Evolutionary conservation across 2,888 invertebrate genomes (phyloP).

Genomic region (Sicus ferrugineus): DNA sequence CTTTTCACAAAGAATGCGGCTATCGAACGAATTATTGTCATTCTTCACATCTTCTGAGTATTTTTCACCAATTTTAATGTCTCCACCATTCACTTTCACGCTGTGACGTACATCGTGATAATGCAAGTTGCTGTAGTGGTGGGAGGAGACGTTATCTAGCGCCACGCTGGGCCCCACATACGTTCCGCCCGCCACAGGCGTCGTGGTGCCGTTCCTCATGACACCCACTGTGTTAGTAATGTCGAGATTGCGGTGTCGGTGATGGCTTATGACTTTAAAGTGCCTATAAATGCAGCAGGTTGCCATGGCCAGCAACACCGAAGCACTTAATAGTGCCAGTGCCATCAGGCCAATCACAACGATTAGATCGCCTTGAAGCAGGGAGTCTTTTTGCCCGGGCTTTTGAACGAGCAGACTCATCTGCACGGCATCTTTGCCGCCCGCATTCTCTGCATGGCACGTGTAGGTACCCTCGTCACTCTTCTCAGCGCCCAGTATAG

Average conservation of each 20-base stretch:
- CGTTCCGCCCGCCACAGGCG: slow-evolving; percentile 42
- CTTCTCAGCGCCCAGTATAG: slow-evolving; percentile 70
- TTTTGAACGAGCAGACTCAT: slow-evolving; percentile 63
- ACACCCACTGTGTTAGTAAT: background rate
- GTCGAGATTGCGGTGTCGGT: slow-evolving; percentile 43
- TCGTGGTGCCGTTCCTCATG: slow-evolving; percentile 38
- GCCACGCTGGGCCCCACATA: slow-evolving; percentile 42
- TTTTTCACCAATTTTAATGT: too few relatives aligned
- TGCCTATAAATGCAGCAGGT: slow-evolving; percentile 58
- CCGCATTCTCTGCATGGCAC: slow-evolving; percentile 83
- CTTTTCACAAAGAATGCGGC: too few relatives aligned
- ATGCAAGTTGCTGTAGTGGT: slow-evolving; percentile 26
- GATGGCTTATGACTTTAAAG: slow-evolving; percentile 51
- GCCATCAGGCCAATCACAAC: slow-evolving; percentile 57
- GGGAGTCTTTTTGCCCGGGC: slow-evolving; percentile 48
- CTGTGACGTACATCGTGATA: slow-evolving; percentile 40
- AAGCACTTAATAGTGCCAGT: slow-evolving; percentile 55
- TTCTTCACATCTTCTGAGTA: too few relatives aligned
- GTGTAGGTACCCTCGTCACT: slow-evolving; percentile 78
- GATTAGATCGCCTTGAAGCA: slow-evolving; percentile 55
- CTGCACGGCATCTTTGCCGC: slow-evolving; percentile 79
- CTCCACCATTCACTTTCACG: slow-evolving; percentile 43
- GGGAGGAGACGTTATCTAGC: slow-evolving; percentile 31
- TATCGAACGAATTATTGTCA: too few relatives aligned
- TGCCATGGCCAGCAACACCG: slow-evolving; percentile 56